These are phyloP conservation scores for Pristionchus maxplancki DNA, from an alignment of 2,888 invertebrate genomes.

Conservation along the genomic window DNA sequence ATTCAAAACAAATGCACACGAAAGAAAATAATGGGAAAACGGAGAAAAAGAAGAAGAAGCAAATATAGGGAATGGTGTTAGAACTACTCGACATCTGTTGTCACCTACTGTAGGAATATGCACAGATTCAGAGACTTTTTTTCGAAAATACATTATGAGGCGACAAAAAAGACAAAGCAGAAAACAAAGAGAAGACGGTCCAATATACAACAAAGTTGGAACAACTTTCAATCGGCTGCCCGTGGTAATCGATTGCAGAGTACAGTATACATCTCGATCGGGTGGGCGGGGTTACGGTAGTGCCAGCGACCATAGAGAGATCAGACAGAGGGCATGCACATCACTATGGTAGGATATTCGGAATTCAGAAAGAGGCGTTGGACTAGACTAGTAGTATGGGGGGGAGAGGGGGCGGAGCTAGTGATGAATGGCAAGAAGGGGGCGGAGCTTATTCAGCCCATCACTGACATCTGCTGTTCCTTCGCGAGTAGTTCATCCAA, in stretches of 20 bases:
- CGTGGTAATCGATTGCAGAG: slow-evolving; percentile 17
- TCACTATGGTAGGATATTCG: not conserved
- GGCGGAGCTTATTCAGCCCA: slow-evolving; percentile 1
- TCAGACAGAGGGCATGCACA: not conserved
- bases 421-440: not conserved
- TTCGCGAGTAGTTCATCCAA: slow-evolving; percentile 55
- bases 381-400: slow-evolving; percentile 36
- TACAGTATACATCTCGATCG: slow-evolving; percentile 16
- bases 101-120: slow-evolving; percentile 32
- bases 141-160: not conserved
- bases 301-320: not conserved
- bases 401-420: not conserved
- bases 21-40: slow-evolving; percentile 46
- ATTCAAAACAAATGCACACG: slow-evolving; percentile 54
- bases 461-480: not conserved
- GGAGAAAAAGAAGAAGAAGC: slow-evolving; percentile 24
- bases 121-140: slow-evolving; percentile 21
- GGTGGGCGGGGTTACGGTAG: slow-evolving; percentile 21
- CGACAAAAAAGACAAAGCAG: not conserved
- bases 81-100: slow-evolving; percentile 40
- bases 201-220: slow-evolving; percentile 39
- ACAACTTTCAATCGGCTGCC: slow-evolving; percentile 36
- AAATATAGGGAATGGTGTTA: not conserved
- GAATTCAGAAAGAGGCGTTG: not conserved
- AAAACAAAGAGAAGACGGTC: not conserved